A percentile compares a stretch with the other conserved stretches of the same genome.
Conservation (phyloP, 2,888 invertebrate genomes). For the Nymphalis polychloros region DNA sequence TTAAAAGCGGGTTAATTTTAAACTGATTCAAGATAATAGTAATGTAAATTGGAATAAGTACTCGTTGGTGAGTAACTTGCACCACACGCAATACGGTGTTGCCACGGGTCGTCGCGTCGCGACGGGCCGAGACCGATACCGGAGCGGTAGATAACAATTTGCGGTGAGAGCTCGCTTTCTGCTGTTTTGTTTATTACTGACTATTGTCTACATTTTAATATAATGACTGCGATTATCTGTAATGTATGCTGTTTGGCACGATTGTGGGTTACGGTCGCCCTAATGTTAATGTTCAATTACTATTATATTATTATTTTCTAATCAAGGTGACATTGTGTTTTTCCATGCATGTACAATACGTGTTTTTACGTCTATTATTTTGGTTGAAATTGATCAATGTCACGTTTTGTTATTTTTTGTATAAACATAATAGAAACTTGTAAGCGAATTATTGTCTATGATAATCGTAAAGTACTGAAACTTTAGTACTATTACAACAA, state of each 20-base stretch:
- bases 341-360: neutral
- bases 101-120: constrained; percentile 38
- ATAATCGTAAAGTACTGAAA: no score
- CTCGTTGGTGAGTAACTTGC: constrained; percentile 30
- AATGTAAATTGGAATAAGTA: no score
- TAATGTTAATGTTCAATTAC: constrained; percentile 5
- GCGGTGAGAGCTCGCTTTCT: constrained; percentile 56
- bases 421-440: no score
- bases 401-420: no score
- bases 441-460: no score
- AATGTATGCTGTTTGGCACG: constrained; percentile 9
- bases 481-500: no score
- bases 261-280: constrained; percentile 14
- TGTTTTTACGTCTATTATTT: no score
- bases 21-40: no score
- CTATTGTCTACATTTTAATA: constrained; percentile 44
- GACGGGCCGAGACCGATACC: constrained; percentile 45
- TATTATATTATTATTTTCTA: constrained; percentile 5
- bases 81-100: constrained; percentile 27
- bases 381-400: no score
- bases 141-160: constrained; percentile 56
- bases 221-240: constrained; percentile 19
- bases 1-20: no score
- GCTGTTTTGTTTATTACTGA: constrained; percentile 42
- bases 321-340: neutral